Conservation (phyloP, 2,888 invertebrate genomes). For the Hartigia nigra region DNA sequence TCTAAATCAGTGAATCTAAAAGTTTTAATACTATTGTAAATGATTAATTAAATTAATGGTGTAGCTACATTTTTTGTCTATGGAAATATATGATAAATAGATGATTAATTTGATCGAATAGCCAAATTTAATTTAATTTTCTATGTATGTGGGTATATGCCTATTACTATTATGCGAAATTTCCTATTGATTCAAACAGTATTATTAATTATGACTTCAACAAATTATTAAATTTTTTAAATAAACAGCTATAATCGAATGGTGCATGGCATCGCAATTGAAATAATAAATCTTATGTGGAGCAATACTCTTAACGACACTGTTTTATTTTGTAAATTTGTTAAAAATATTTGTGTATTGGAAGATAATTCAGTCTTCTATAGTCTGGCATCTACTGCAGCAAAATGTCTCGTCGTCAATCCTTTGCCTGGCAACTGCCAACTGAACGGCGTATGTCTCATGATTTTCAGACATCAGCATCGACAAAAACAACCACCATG, state of each 20-base stretch:
- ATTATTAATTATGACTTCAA: background rate
- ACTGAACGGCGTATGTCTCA: constrained; percentile 13
- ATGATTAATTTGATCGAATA: background rate
- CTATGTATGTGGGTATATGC: background rate
- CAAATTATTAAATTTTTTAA: background rate
- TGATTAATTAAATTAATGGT: background rate
- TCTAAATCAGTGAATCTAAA: background rate
- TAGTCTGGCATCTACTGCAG: background rate
- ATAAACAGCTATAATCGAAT: background rate
- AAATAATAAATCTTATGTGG: background rate
- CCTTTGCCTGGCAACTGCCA: background rate
- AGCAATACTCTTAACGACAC: background rate
- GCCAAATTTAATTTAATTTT: background rate
- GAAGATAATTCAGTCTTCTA: background rate
- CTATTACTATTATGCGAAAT: background rate
- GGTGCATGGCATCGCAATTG: background rate
- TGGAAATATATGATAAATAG: too few relatives aligned
- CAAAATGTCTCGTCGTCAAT: background rate
- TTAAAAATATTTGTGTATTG: background rate
- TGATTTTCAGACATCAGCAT: constrained; percentile 84
- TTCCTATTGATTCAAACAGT: background rate
- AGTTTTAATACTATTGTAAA: background rate
- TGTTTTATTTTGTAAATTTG: background rate
- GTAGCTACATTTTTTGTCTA: background rate
- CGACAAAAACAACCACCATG: constrained; percentile 89